Percentiles rank a stretch among this genome's conserved stretches.
These are phyloP conservation scores for Perodicticus potto DNA, from an alignment of 2,797 vertebrate genomes.

Conservation along the genomic window DNA sequence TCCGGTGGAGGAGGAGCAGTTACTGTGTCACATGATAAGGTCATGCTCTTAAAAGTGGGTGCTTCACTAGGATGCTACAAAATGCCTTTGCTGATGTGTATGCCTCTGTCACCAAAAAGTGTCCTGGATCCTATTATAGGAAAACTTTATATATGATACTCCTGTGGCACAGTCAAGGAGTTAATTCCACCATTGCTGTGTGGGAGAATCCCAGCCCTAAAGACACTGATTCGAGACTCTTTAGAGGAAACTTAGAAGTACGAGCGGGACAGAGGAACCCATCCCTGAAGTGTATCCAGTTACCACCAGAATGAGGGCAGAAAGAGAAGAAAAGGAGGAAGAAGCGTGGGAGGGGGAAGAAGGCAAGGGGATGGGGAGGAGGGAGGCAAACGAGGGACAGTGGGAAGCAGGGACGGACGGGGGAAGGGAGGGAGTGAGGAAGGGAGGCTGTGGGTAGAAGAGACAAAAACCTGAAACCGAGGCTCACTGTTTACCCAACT, in stretches of 20 bases:
- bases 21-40: background rate
- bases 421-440: background rate
- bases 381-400: background rate
- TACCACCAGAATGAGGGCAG: background rate
- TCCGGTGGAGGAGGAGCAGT: background rate
- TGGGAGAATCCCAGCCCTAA: background rate
- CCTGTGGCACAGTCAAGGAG: background rate
- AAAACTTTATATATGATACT: too few relatives aligned
- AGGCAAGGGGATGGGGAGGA: background rate
- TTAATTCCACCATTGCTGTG: background rate
- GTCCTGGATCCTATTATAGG: too few relatives aligned
- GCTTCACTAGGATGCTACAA: background rate
- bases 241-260: background rate
- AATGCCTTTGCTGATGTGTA: background rate
- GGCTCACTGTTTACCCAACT: too few relatives aligned
- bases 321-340: background rate
- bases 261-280: background rate
- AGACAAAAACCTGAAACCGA: too few relatives aligned
- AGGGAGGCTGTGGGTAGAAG: background rate
- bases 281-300: background rate
- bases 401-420: too few relatives aligned
- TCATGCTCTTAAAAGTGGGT: background rate
- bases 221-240: background rate
- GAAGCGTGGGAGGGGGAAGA: background rate
- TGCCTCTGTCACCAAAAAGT: background rate